phyloP scores from a whole-genome alignment of 23 tunicate genomes.

The Botrylloides violaceus region DNA sequence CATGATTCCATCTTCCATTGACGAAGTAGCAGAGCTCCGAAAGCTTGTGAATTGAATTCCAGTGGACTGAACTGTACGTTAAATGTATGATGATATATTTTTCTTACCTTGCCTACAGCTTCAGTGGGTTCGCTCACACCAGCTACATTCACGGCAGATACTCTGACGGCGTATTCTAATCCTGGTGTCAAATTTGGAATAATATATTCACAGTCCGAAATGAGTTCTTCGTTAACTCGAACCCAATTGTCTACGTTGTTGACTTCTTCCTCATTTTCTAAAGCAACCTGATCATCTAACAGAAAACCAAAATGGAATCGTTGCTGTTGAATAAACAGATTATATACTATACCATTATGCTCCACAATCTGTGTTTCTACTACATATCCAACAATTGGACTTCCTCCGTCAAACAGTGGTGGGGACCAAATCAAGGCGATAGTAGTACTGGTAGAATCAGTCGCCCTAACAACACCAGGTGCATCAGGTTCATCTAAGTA shows the following conservation, averaged over 20 bases:
- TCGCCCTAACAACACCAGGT: slow-evolving; percentile 35
- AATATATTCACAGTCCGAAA: slow-evolving; percentile 24
- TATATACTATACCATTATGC: not conserved
- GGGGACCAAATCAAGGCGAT: slow-evolving; percentile 35
- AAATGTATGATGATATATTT: too few species aligned
- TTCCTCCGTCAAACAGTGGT: slow-evolving; percentile 37
- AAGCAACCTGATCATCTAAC: too few species aligned
- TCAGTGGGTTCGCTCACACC: slow-evolving; percentile 37
- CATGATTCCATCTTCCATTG: too few species aligned
- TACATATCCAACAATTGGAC: slow-evolving; percentile 32
- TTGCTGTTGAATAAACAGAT: too few species aligned
- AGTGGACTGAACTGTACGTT: too few species aligned
- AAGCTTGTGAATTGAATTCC: too few species aligned
- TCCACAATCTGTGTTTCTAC: slow-evolving; percentile 13
- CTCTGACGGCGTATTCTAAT: slow-evolving; percentile 28
- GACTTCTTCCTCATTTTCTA: slow-evolving; percentile 12
- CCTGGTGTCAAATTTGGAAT: slow-evolving; percentile 37
- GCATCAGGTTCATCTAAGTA: slow-evolving; percentile 29
- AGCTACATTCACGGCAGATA: slow-evolving; percentile 45
- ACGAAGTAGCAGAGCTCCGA: too few species aligned
- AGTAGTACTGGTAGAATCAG: slow-evolving; percentile 32
- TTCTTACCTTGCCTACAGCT: slow-evolving; percentile 9
- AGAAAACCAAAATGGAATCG: too few species aligned
- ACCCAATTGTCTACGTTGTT: slow-evolving; percentile 29
- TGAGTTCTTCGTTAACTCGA: slow-evolving; percentile 28